These are phyloP conservation scores for Zoanthus sociatus DNA, from an alignment of 92 coral and sea anemone genomes.

Conservation along the genomic window DNA sequence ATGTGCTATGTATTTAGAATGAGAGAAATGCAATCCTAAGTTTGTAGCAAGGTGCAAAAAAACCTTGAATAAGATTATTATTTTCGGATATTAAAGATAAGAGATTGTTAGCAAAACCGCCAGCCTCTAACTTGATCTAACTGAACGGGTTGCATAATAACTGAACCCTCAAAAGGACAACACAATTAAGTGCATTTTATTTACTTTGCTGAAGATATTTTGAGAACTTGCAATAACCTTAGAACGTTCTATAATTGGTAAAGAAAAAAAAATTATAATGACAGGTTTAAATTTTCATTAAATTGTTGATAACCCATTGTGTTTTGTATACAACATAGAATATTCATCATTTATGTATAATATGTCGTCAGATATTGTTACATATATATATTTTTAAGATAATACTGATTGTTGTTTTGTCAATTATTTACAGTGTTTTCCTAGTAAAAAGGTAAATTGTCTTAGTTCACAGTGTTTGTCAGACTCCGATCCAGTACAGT, in stretches of 20 bases:
- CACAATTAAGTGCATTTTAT: neutral
- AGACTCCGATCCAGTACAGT: neutral
- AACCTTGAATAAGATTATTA: no score
- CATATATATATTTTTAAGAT: no score
- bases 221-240: neutral
- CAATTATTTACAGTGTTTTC: neutral
- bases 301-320: neutral
- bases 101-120: neutral
- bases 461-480: no score
- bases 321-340: no score
- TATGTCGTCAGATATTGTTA: no score
- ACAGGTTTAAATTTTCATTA: neutral
- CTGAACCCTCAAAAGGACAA: neutral
- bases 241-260: neutral
- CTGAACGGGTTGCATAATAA: neutral
- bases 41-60: neutral
- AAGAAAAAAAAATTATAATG: neutral
- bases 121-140: neutral
- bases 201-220: neutral
- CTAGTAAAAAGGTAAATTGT: no score
- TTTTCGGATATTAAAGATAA: no score
- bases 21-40: neutral
- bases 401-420: no score
- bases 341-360: no score
- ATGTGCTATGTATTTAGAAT: neutral